Base-by-base conservation (phyloP, 30 jellyfish, hydroid and myxozoan genomes). In the Morbakka virulenta region DNA sequence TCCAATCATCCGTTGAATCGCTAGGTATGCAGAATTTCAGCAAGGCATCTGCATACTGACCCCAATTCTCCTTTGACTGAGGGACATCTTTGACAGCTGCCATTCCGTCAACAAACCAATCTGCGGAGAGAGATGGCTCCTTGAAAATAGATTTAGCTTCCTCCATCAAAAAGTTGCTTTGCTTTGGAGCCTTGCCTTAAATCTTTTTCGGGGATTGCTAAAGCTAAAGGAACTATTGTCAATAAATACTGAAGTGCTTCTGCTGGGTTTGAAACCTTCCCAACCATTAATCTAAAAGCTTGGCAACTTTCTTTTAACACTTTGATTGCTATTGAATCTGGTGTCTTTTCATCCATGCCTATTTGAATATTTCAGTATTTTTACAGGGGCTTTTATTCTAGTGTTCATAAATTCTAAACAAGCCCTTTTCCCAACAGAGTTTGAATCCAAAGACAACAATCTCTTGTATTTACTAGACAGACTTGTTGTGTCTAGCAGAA, bases 241-340 rank as follows among this genome's bases (percentile, higher is more conserved):
- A 62, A 70, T 63, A 72, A 82, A 62, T 36, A 77, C 74, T 51
- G 47, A 14, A 62, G 82, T 35, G 72, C 84, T 77, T 77, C 89
- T 77, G 63, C 89, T 64, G 89, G 89, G 65, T 81, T 35, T 22
- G 51, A 35, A 69, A 36, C 89, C 82, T 77, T 77, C 0, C 89
- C 81, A 2, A 77, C 89, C 81, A 63, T 57, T 49, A 70, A 47
- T 66, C 81, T 82, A 65, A 77, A 77, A 23, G 89, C 89, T 31
- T 77, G 89, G 63, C 89, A 74, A n/a, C n/a, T n/a, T 62, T 77
- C 89, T 77, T 77, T 77, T 2, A 77, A 72, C 74, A 77, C 81
- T 36, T 70, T 62, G 1, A 77, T 63, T 33, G 32, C 78, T 65
- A 62, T 77, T 63, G 32, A 22, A 9, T 14, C 76, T 62, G 63